These are phyloP conservation scores for Uria aalge DNA, from an alignment of 2,113 vertebrate species.

Conservation along the genomic window DNA sequence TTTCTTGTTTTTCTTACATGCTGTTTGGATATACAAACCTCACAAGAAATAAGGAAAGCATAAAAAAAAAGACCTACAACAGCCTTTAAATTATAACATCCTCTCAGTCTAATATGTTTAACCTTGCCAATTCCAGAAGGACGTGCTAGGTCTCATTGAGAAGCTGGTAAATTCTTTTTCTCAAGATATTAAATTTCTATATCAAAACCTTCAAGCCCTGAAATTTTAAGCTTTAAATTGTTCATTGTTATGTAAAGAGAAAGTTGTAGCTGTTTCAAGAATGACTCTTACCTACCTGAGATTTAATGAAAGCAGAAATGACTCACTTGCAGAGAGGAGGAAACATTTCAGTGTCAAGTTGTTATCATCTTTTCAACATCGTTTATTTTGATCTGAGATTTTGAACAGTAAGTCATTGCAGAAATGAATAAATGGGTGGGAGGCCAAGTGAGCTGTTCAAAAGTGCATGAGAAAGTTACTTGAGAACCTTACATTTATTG, in stretches of 20 bases:
- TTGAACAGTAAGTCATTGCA: background rate
- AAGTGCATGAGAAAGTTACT: background rate
- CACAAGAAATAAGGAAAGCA: background rate
- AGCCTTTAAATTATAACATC: background rate
- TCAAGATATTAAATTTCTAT: background rate
- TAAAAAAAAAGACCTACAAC: background rate
- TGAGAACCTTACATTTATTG: background rate
- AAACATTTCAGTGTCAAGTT: conserved; percentile 38
- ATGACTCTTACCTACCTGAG: background rate
- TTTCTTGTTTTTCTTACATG: background rate
- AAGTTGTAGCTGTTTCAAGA: conserved; percentile 24
- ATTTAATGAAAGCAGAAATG: conserved; percentile 36
- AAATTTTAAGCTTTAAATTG: background rate
- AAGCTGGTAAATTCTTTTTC: background rate
- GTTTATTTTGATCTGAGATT: conserved; percentile 39
- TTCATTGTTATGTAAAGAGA: conserved; percentile 32
- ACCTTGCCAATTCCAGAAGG: background rate
- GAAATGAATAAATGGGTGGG: conserved; percentile 18
- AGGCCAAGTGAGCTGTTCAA: background rate
- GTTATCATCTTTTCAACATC: conserved; percentile 22
- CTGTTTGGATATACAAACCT: background rate
- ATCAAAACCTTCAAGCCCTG: background rate
- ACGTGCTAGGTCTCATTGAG: background rate
- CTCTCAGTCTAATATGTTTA: background rate
- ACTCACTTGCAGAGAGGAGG: conserved; percentile 13